Evolutionary conservation across 1,140 invertebrate species (phyloP).

Genomic region (Microplitis mediator): DNA sequence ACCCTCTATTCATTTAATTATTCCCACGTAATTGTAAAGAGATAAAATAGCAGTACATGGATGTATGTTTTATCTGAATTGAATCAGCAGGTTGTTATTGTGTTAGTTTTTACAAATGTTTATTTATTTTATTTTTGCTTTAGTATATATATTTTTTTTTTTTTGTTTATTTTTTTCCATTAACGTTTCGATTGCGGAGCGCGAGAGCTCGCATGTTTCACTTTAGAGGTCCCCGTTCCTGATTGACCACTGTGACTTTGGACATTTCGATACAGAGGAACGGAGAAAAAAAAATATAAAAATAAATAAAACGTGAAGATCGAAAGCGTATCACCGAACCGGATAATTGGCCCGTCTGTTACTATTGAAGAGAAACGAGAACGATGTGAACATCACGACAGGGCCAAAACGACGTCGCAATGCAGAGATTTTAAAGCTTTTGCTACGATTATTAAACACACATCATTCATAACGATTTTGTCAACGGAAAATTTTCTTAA

Average conservation of each 20-base stretch:
- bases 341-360: conserved; percentile 32
- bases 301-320: conserved; percentile 23
- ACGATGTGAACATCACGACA: neutral
- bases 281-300: neutral
- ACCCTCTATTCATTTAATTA: too few species aligned
- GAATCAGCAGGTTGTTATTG: too few species aligned
- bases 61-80: too few species aligned
- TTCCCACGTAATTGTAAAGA: too few species aligned
- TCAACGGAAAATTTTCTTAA: neutral
- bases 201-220: conserved; percentile 13
- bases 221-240: conserved; percentile 5
- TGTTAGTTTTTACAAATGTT: too few species aligned
- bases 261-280: conserved; percentile 21
- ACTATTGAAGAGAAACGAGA: conserved; percentile 19
- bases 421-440: conserved; percentile 10
- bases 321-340: conserved; percentile 26
- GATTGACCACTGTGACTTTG: conserved; percentile 25
- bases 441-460: neutral
- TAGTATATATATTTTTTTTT: neutral
- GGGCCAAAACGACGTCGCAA: conserved; percentile 26
- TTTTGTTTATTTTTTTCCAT: neutral
- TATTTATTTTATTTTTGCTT: neutral
- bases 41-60: too few species aligned
- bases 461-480: conserved; percentile 17
- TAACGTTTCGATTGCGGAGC: neutral